These are phyloP conservation scores for Bombylius discolor DNA, from an alignment of 2,888 invertebrate species.

Conservation along the genomic window DNA sequence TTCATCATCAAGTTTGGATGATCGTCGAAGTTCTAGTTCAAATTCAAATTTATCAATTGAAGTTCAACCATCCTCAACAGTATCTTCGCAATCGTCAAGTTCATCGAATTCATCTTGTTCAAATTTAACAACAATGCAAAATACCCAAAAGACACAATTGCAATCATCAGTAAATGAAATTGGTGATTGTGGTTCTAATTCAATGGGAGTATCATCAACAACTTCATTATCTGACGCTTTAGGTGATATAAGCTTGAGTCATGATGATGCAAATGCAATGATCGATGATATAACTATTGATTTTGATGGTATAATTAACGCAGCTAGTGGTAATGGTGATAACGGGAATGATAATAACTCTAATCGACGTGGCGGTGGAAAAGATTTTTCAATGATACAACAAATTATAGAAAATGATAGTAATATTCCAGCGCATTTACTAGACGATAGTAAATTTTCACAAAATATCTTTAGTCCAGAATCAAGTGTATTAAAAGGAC, in stretches of 20 bases:
- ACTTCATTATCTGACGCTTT: background rate
- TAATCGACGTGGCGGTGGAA: too few relatives aligned
- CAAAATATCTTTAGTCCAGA: slow-evolving; percentile 5
- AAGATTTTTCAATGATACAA: background rate
- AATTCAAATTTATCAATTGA: slow-evolving; percentile 13
- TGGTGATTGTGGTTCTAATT: background rate
- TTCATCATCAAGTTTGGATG: slow-evolving; percentile 19
- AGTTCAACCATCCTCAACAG: slow-evolving; percentile 8
- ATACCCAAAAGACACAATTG: too few relatives aligned
- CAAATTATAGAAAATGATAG: slow-evolving; percentile 4
- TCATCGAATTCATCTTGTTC: background rate
- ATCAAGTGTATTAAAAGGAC: slow-evolving; percentile 2
- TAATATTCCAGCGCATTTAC: background rate
- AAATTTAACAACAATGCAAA: too few relatives aligned
- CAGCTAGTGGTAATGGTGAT: too few relatives aligned
- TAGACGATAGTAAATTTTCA: slow-evolving; percentile 2
- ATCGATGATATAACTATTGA: background rate
- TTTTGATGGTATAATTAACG: too few relatives aligned
- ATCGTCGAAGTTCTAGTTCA: slow-evolving; percentile 14
- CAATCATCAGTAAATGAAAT: too few relatives aligned
- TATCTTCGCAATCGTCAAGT: slow-evolving; percentile 6
- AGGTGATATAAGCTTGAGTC: background rate
- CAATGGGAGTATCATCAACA: background rate
- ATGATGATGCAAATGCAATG: background rate
- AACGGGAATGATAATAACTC: too few relatives aligned